phyloP scores from a whole-genome alignment of 1,140 invertebrate genomes.

The Nixonia krombeini region DNA sequence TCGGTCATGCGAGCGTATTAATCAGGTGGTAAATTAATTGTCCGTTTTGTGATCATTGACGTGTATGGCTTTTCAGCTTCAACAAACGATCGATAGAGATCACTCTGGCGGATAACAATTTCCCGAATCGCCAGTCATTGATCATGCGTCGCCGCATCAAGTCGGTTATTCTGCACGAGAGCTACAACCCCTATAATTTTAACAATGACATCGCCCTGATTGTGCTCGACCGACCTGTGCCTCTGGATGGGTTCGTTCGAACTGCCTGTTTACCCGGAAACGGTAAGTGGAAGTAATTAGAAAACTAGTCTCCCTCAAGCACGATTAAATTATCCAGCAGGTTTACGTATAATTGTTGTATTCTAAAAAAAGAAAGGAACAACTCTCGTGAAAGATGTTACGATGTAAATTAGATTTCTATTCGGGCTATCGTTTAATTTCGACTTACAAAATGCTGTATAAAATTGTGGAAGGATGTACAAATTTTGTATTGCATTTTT shows the following conservation, averaged over 20 bases:
- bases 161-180: constrained; percentile 74
- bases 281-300: constrained; percentile 65
- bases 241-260: constrained; percentile 74
- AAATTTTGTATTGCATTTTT: too few species aligned
- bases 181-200: constrained; percentile 79
- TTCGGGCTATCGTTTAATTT: too few species aligned
- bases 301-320: constrained; percentile 9
- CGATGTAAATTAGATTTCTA: too few species aligned
- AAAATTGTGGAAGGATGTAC: too few species aligned
- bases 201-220: constrained; percentile 88
- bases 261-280: constrained; percentile 81
- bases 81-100: constrained; percentile 65
- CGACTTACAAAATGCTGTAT: too few species aligned
- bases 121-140: constrained; percentile 50
- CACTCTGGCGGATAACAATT: constrained; percentile 68
- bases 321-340: too few species aligned
- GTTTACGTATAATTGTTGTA: too few species aligned
- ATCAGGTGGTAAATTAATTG: too few species aligned
- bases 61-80: constrained; percentile 62
- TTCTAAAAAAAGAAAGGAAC: too few species aligned
- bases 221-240: constrained; percentile 77
- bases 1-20: too few species aligned
- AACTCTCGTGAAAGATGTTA: too few species aligned
- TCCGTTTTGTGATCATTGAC: too few species aligned
- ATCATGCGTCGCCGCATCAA: constrained; percentile 64